Evolutionary conservation across 2,797 vertebrate species (phyloP).

Genomic region (Australoheros facetus): DNA sequence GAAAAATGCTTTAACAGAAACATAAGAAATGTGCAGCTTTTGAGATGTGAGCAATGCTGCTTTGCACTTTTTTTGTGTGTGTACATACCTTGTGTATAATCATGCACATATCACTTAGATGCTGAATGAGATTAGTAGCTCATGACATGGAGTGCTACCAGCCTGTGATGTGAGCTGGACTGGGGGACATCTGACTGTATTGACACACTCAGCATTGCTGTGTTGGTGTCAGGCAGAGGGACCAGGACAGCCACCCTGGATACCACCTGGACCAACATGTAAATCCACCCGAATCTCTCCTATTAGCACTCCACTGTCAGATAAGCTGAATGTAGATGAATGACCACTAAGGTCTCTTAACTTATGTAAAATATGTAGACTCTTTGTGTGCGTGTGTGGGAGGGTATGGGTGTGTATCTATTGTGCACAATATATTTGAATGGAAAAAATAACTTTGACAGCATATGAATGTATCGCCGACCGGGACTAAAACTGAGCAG

Average conservation of each 20-base stretch:
- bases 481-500: conserved; percentile 28
- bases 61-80: conserved; percentile 61
- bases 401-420: neutral
- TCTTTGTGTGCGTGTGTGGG: neutral
- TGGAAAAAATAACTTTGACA: conserved; percentile 34
- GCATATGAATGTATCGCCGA: conserved; percentile 66
- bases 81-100: conserved; percentile 51
- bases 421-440: conserved; percentile 18
- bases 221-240: conserved; percentile 54
- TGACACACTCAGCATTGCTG: conserved; percentile 41
- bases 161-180: conserved; percentile 62
- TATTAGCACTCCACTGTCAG: conserved; percentile 36
- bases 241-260: conserved; percentile 73
- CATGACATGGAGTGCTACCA: conserved; percentile 39
- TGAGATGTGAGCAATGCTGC: conserved; percentile 32
- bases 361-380: conserved; percentile 36
- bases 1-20: conserved; percentile 32
- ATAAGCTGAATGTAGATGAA: conserved; percentile 47
- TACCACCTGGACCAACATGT: conserved; percentile 44
- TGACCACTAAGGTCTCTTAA: conserved; percentile 65
- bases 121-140: conserved; percentile 68
- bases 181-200: conserved; percentile 49
- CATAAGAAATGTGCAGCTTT: neutral
- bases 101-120: conserved; percentile 45
- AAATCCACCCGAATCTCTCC: conserved; percentile 54